Percentiles rank a stretch among this genome's conserved stretches.
Evolutionary conservation across 1,140 invertebrate species (phyloP).

Genomic region (Spodoptera frugiperda): DNA sequence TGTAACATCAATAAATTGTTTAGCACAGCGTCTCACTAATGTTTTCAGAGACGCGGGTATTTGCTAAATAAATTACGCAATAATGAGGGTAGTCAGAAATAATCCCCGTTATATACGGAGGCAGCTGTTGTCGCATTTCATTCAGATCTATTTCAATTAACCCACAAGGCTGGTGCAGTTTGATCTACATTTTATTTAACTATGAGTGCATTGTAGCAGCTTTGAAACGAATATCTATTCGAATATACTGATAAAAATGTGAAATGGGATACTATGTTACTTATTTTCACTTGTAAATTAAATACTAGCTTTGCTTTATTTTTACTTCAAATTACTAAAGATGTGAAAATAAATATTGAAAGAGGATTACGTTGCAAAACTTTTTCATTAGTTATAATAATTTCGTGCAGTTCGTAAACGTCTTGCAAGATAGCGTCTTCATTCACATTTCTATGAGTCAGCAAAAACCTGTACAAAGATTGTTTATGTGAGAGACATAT

Average conservation of each 20-base stretch:
- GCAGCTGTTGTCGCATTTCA: slow-evolving; percentile 45
- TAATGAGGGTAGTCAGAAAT: slow-evolving; percentile 31
- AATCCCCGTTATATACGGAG: slow-evolving; percentile 23
- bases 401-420: too few species aligned
- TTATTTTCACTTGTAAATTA: too few species aligned
- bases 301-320: too few species aligned
- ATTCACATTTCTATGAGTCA: not conserved
- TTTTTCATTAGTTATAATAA: too few species aligned
- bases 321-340: too few species aligned
- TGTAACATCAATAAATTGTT: not conserved
- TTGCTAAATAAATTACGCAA: slow-evolving; percentile 30
- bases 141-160: slow-evolving; percentile 45
- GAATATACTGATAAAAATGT: not conserved
- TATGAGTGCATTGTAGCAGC: slow-evolving; percentile 15
- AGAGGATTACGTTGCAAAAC: too few species aligned
- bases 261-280: not conserved
- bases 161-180: slow-evolving; percentile 45
- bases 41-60: slow-evolving; percentile 16
- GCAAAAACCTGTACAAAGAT: not conserved
- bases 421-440: too few species aligned
- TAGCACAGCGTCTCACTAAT: not conserved
- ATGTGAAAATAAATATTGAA: too few species aligned
- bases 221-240: not conserved
- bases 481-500: not conserved
- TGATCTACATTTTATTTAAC: slow-evolving; percentile 21